phyloP scores from a whole-genome alignment of 2,888 invertebrate species.

The Atethmia centrago region DNA sequence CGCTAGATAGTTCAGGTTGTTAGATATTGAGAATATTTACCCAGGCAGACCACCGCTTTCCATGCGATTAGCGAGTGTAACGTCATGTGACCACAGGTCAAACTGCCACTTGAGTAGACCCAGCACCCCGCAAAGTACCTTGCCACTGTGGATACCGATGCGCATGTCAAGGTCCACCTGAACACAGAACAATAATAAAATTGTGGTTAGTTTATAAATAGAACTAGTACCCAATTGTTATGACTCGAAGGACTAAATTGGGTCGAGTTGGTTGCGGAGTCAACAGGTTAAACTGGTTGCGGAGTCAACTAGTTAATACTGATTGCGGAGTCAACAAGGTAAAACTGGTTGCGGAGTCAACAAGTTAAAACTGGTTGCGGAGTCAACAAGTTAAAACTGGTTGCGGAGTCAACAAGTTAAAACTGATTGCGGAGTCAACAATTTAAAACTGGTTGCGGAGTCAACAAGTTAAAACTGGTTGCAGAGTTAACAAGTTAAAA shows the following conservation, averaged over 20 bases:
- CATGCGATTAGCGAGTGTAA: conserved; percentile 98
- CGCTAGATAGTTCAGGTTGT: background rate
- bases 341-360: no score
- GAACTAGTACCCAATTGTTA: background rate
- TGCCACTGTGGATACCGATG: conserved; percentile 99
- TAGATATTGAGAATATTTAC: conserved; percentile 85
- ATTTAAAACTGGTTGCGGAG: no score
- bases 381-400: no score
- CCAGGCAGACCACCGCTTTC: conserved; percentile 99
- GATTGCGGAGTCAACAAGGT: no score
- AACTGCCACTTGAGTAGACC: conserved; percentile 98
- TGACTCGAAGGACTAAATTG: conserved; percentile 2
- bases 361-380: background rate
- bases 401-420: no score
- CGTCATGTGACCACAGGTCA: conserved; percentile 98
- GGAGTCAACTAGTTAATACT: no score
- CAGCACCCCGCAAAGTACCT: conserved; percentile 98
- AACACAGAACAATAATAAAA: conserved; percentile 36
- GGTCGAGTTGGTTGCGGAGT: background rate
- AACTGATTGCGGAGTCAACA: no score
- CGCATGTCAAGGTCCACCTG: conserved; percentile 99
- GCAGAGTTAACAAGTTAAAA: no score
- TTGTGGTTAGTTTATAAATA: background rate
- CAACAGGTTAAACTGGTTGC: background rate
- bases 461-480: no score